Evolutionary conservation across 2,113 vertebrate species (phyloP).

Genomic region (Nycticorax nycticorax): DNA sequence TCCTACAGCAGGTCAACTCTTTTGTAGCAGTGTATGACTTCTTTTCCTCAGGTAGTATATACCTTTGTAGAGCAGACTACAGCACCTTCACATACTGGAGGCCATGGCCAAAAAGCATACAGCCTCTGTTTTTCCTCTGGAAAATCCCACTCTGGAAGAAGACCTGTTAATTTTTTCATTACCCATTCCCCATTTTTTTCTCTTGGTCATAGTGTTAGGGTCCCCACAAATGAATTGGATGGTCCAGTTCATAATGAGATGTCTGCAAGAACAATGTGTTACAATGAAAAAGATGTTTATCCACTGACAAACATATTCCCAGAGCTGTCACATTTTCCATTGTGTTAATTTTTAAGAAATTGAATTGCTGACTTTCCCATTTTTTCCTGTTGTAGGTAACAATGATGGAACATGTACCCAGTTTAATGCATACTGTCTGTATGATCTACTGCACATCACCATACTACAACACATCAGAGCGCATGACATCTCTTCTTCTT

Average conservation of each 20-base stretch:
- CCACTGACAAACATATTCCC: neutral
- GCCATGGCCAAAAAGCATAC: neutral
- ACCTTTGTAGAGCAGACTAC: neutral
- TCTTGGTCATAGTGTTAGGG: neutral
- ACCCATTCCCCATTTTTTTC: neutral
- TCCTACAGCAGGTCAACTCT: neutral
- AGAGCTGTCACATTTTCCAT: neutral
- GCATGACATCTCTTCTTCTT: conserved; percentile 82
- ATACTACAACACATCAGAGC: conserved; percentile 82
- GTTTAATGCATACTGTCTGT: conserved; percentile 76
- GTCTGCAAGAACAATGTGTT: neutral
- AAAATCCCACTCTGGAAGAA: neutral
- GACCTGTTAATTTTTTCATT: neutral
- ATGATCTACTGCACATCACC: conserved; percentile 80
- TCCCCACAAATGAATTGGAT: fast-evolving
- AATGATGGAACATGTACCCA: conserved; percentile 76
- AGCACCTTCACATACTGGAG: neutral
- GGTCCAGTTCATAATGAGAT: neutral
- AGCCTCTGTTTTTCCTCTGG: neutral
- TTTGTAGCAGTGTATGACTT: neutral
- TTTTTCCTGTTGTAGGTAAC: conserved; percentile 37
- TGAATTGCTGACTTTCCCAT: neutral
- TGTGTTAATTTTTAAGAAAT: neutral
- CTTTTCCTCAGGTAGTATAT: neutral
- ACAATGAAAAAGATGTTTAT: neutral